These are phyloP conservation scores for Hoplostethus mediterraneus DNA, from an alignment of 2,797 vertebrate genomes.

Conservation along the genomic window DNA sequence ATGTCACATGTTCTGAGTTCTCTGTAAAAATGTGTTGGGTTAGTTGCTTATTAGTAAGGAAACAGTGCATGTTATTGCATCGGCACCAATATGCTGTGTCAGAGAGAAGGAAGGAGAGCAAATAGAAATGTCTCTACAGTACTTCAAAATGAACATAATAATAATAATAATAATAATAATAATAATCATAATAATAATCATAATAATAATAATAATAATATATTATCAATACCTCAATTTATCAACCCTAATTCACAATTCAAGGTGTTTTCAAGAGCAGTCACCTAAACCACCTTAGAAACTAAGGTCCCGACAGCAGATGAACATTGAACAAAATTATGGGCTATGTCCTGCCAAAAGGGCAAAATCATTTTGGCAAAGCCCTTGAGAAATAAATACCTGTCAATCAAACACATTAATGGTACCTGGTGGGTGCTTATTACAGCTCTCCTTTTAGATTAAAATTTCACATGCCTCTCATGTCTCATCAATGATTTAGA, in stretches of 20 bases:
- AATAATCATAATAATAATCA: background rate
- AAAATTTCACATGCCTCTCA: constrained; percentile 55
- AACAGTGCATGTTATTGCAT: no score
- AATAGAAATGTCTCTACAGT: background rate
- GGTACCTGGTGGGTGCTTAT: constrained; percentile 49
- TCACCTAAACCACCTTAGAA: background rate
- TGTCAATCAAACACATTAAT: constrained; percentile 62
- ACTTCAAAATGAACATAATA: background rate
- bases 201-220: constrained; percentile 18
- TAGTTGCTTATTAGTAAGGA: constrained; percentile 14
- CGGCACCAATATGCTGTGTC: no score
- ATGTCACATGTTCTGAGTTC: background rate
- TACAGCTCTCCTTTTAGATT: constrained; percentile 49
- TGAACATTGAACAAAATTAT: constrained; percentile 1
- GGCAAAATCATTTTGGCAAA: constrained; percentile 54
- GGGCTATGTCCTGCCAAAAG: constrained; percentile 42
- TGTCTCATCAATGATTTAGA: constrained; percentile 69
- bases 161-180: constrained; percentile 21
- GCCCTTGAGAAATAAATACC: constrained; percentile 67
- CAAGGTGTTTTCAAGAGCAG: constrained; percentile 13
- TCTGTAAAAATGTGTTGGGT: background rate
- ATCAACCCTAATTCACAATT: background rate
- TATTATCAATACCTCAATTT: constrained; percentile 3
- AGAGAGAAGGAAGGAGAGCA: background rate
- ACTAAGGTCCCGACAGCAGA: background rate